Conservation (phyloP, 2,888 invertebrate genomes). For the Chymomyza fuscimana region DNA sequence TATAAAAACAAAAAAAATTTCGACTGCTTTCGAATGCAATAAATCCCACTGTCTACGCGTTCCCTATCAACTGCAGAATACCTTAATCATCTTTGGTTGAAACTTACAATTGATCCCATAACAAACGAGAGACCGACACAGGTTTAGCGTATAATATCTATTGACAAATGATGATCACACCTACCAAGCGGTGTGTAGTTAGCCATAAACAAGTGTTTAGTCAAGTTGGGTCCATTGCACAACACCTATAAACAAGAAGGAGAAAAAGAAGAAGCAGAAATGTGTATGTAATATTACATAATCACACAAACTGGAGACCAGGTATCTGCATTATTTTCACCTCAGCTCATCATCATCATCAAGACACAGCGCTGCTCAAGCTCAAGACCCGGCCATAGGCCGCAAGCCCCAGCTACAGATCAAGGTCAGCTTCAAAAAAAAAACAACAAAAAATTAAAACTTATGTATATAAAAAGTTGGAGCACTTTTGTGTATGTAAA, state of each 20-base stretch:
- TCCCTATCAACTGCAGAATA: too few relatives aligned
- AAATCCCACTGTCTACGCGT: neutral
- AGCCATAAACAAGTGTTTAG: constrained; percentile 36
- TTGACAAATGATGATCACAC: constrained; percentile 26
- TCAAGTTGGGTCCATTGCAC: constrained; percentile 44
- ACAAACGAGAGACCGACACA: neutral
- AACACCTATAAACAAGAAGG: constrained; percentile 46
- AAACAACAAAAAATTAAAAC: constrained; percentile 23
- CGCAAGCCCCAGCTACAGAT: constrained; percentile 41
- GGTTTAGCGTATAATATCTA: constrained; percentile 13
- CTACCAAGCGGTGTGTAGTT: constrained; percentile 19
- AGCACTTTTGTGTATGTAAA: constrained; percentile 38
- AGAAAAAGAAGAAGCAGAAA: constrained; percentile 51
- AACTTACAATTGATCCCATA: neutral
- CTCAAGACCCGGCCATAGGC: constrained; percentile 33
- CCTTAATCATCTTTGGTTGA: neutral
- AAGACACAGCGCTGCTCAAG: constrained; percentile 18
- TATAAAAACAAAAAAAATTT: neutral
- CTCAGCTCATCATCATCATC: constrained; percentile 13
- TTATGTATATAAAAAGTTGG: constrained; percentile 11
- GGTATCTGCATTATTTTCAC: constrained; percentile 46
- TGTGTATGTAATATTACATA: constrained; percentile 61
- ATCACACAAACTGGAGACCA: constrained; percentile 45
- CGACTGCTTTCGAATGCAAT: neutral
- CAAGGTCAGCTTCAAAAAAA: constrained; percentile 52